Evolutionary conservation across 2,797 vertebrate species (phyloP), one percentile per base, ranked within the genome.

Genomic region (Sciaenops ocellatus): DNA sequence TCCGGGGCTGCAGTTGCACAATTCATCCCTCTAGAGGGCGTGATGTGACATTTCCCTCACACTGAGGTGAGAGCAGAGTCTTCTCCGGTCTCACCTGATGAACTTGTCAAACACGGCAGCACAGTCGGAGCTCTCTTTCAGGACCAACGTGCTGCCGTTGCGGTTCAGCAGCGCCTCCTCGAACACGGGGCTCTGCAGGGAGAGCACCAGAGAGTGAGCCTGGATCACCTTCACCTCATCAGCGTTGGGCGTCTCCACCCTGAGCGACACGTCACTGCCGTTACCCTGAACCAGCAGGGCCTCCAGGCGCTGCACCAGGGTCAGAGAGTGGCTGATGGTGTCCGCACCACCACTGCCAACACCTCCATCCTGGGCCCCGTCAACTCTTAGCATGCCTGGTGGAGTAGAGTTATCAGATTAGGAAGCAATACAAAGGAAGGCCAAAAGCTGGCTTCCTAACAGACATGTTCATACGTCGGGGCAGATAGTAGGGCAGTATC

Each of bases 191-290:
- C 98, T 99, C 92, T 98, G 98, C 82, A 99, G 95, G 20, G 94
- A 90, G 48, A 99, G 96, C 65, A 99, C 93, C 94, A 99, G 93
- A 30, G 96, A 86, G 91, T 99, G 98, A 3, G 94, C 93, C 73
- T 97, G 96, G 89, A 98, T 95, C 89, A 97, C 94, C 68, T 97
- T 97, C 78, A 98, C 96, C 92, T 99, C 97, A 0, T 97, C 97
- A 0, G 96, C 95, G 38, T 91, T 90, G 0, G 85, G 83, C 0
- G 97, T 96, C 93, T 96, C 96, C 83, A 99, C 96, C 47, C 96
- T 90, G 65, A 99, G 93, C 0, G 95, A 92, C 63, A 96, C 92
- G 10, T 99, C 98, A 0, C 97, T 99, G 87, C 95, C 90, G 0
- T 98, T 98, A 15, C 97, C 96, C 1, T 95, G 95, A 20, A 92